Evolutionary conservation across 2,797 vertebrate species (phyloP).

Genomic region (Micromesistius poutassou): DNA sequence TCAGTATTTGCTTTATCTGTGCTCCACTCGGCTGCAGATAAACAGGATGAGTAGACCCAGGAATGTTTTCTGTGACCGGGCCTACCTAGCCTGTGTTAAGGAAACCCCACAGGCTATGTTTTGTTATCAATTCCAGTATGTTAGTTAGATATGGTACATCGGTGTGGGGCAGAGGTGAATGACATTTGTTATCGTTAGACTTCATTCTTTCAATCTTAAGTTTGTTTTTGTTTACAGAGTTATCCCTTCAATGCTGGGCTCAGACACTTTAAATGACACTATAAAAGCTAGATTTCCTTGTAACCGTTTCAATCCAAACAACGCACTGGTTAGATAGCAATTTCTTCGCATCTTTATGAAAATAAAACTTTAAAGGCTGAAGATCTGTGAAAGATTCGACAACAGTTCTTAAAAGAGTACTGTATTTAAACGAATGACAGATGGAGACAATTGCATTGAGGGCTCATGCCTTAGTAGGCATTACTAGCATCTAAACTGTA

Average conservation of each 20-base stretch:
- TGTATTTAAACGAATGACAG: background rate
- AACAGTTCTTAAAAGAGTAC: background rate
- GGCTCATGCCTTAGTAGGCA: no score
- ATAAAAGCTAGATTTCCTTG: no score
- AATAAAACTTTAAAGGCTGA: background rate
- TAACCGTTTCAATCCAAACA: no score
- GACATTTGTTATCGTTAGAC: background rate
- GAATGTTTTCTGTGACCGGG: constrained; percentile 9
- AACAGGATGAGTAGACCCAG: constrained; percentile 3
- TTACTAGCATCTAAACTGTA: background rate
- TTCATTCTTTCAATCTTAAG: background rate
- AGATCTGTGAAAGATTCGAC: background rate
- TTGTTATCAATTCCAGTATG: background rate
- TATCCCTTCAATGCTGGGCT: background rate
- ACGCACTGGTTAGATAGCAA: no score
- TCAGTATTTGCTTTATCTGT: constrained; percentile 20
- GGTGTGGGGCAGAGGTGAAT: background rate
- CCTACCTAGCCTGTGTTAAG: constrained; percentile 2
- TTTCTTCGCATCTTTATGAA: background rate
- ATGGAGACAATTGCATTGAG: background rate
- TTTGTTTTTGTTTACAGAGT: background rate
- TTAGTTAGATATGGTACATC: background rate
- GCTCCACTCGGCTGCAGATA: constrained; percentile 18
- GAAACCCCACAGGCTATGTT: constrained; percentile 4
- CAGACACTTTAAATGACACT: background rate